phyloP scores from a whole-genome alignment of 2,113 vertebrate species.

The Ochotona princeps region DNA sequence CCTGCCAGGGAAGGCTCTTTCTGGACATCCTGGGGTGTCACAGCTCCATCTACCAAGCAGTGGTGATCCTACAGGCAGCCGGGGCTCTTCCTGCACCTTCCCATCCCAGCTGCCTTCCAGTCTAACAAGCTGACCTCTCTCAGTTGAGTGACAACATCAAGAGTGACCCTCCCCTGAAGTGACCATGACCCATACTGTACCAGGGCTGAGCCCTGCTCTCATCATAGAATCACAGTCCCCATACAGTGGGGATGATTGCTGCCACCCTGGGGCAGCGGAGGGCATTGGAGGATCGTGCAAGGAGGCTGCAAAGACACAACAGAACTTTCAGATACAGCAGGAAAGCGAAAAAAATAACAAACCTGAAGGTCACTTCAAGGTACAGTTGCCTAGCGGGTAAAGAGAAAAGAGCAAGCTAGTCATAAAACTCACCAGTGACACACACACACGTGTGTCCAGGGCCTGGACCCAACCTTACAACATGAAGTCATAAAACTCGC shows the following conservation, averaged over 20 bases:
- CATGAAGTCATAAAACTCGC: no score
- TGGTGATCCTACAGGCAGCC: not conserved
- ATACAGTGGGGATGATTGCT: not conserved
- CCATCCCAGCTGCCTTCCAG: not conserved
- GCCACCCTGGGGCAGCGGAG: not conserved
- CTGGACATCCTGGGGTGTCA: not conserved
- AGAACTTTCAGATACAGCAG: not conserved
- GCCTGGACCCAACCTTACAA: no score
- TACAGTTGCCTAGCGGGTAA: not conserved
- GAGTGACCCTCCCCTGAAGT: not conserved
- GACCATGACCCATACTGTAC: not conserved
- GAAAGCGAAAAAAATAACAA: not conserved
- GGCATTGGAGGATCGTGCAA: not conserved
- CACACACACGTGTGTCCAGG: fast-evolving
- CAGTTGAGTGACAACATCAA: not conserved
- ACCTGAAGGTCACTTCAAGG: conserved; percentile 13
- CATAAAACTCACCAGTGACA: not conserved
- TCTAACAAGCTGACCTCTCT: not conserved
- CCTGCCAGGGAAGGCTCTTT: not conserved
- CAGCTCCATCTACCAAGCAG: not conserved
- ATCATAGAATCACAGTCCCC: no score
- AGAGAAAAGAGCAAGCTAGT: not conserved
- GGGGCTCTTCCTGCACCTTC: not conserved
- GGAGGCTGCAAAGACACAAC: not conserved
- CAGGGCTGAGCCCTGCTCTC: not conserved